These are phyloP conservation scores for Diadegma fenestrale DNA, from an alignment of 2,888 invertebrate genomes.

Conservation along the genomic window DNA sequence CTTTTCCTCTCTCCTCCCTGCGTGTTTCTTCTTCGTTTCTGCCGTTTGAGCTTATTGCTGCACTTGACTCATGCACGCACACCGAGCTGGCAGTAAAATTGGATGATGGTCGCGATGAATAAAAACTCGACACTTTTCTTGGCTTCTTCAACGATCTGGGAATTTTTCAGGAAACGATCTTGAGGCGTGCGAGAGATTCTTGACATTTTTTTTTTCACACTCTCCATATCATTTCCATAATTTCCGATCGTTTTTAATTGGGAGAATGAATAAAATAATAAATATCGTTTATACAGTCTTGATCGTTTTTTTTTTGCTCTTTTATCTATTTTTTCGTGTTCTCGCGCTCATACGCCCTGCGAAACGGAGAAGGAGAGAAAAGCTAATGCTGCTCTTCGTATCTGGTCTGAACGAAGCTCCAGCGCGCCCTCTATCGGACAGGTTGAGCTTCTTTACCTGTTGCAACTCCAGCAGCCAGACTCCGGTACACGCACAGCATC, in stretches of 20 bases:
- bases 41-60: slow-evolving; percentile 17
- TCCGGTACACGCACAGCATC: slow-evolving; percentile 53
- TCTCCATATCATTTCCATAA: too few relatives aligned
- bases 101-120: slow-evolving; percentile 32
- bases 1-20: slow-evolving; percentile 52
- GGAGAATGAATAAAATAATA: not conserved
- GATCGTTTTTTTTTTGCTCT: slow-evolving; percentile 42
- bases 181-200: slow-evolving; percentile 2
- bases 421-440: slow-evolving; percentile 66
- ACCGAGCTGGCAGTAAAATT: slow-evolving; percentile 34
- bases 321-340: not conserved
- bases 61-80: slow-evolving; percentile 32
- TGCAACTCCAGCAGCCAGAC: slow-evolving; percentile 49
- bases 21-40: slow-evolving; percentile 42
- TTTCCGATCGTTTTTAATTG: not conserved
- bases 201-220: not conserved
- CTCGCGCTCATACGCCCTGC: not conserved
- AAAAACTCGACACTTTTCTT: not conserved
- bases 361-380: not conserved
- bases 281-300: too few relatives aligned
- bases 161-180: not conserved
- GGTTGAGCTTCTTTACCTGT: slow-evolving; percentile 65
- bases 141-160: not conserved
- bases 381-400: slow-evolving; percentile 48
- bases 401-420: slow-evolving; percentile 53